These are phyloP conservation scores for Zosterops borbonicus DNA, from an alignment of 2,113 vertebrate genomes.

Conservation along the genomic window DNA sequence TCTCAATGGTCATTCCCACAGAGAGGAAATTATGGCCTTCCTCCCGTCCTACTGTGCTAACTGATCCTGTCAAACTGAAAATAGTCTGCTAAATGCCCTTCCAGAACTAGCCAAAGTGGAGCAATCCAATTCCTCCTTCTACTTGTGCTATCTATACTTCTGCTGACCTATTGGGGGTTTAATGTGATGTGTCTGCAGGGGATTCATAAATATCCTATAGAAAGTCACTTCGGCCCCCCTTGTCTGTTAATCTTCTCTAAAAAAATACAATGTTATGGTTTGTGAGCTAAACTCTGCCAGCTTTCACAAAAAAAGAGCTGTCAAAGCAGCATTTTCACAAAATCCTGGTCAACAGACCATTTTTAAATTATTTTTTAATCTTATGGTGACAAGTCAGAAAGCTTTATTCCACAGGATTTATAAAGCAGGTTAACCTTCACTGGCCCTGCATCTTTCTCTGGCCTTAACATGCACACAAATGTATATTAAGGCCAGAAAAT, in stretches of 20 bases:
- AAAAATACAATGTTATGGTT: background rate
- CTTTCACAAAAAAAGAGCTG: background rate
- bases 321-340: background rate
- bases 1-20: background rate
- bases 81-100: constrained; percentile 7
- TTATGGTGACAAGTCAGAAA: background rate
- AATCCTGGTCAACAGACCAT: background rate
- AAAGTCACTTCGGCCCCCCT: background rate
- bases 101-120: background rate
- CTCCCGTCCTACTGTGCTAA: background rate
- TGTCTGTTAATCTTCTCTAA: background rate
- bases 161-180: background rate
- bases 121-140: background rate
- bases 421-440: background rate
- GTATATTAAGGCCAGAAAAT: background rate
- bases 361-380: background rate
- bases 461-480: background rate
- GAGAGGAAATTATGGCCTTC: background rate
- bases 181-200: background rate
- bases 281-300: background rate
- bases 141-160: background rate
- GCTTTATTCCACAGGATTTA: background rate
- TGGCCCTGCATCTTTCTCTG: background rate
- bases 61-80: constrained; percentile 29
- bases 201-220: background rate